Base-by-base conservation (phyloP, 2,888 invertebrate genomes). In the Dusona sp. region DNA sequence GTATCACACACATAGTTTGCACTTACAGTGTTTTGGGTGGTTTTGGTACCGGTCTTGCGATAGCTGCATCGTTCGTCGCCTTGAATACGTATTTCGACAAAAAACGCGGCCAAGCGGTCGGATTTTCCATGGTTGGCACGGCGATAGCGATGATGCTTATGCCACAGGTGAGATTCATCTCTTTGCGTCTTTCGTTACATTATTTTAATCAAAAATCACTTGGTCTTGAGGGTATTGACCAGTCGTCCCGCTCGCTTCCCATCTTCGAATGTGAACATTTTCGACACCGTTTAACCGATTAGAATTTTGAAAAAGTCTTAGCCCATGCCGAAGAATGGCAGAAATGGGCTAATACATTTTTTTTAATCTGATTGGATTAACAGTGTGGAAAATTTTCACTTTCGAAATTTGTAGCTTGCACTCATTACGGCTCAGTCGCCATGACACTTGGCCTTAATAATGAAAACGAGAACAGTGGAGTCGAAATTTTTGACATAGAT, bases 141-240 rank as follows among this genome's bases (percentile, higher is more conserved):
- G 97, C 97, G 6, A 95, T 97, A 89, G 97, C 97, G 4, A 96
- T 97, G 95, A 96, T 97, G 95, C 95, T 97, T 85, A 97, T 97
- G 96, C 97, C 97, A 0, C 97, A 97, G 92, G 95, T 92, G 74
- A 61, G n/a, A 61, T 61, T 61, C 16, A 61, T 61, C 25, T 29
- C 9, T 61, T 25, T 61, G 29, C 16, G 29, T 25, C 6, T 29
- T 29, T 29, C 11, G 13, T 19, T 16, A 48, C 16, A 61, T 29
- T 13, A 61, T 61, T 61, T 16, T 1, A 61, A 29, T 1, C 61
- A 61, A 13, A 13, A 61, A 29, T 29, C 29, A 29, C 29, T 9
- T 61, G 61, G 16, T 25, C 0, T 29, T 61, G n/a, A n/a, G n/a
- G n/a, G n/a, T n/a, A n/a, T n/a, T n/a, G n/a, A n/a, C n/a, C n/a